Percentiles rank a stretch among this genome's conserved stretches.
These are phyloP conservation scores for Thamnaconus septentrionalis DNA, from an alignment of 2,113 vertebrate species.

Conservation along the genomic window DNA sequence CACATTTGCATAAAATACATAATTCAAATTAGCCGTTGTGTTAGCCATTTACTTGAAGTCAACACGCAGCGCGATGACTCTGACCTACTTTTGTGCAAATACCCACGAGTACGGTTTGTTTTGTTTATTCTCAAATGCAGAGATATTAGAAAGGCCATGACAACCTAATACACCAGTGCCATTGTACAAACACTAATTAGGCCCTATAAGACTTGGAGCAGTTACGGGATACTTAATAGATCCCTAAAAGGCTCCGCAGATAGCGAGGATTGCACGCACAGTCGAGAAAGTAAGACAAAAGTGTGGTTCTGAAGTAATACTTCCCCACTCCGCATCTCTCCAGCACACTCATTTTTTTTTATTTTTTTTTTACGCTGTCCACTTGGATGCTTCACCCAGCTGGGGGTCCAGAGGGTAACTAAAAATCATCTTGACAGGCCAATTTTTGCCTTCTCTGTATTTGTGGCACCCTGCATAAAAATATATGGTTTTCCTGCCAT, in stretches of 20 bases:
- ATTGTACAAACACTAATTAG: slow-evolving; percentile 57
- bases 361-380: not conserved
- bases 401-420: not conserved
- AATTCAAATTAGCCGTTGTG: slow-evolving; percentile 40
- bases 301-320: slow-evolving; percentile 6
- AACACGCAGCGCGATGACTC: slow-evolving; percentile 32
- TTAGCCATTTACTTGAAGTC: slow-evolving; percentile 30
- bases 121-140: slow-evolving; percentile 44
- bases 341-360: not conserved
- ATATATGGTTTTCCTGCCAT: not conserved
- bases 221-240: slow-evolving; percentile 9
- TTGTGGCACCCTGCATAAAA: not conserved
- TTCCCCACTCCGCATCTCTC: not conserved
- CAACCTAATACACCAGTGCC: slow-evolving; percentile 34
- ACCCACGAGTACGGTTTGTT: slow-evolving; percentile 16
- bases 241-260: slow-evolving; percentile 1
- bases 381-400: slow-evolving; percentile 1
- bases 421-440: not conserved
- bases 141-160: slow-evolving; percentile 37
- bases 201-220: slow-evolving; percentile 26
- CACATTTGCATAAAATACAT: slow-evolving; percentile 47
- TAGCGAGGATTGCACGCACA: slow-evolving; percentile 16
- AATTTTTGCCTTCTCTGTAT: not conserved
- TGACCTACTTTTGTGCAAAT: slow-evolving; percentile 39
- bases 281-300: slow-evolving; percentile 7